Conservation (phyloP, 2,113 vertebrate genomes). For the Hyperoodon ampullatus region DNA sequence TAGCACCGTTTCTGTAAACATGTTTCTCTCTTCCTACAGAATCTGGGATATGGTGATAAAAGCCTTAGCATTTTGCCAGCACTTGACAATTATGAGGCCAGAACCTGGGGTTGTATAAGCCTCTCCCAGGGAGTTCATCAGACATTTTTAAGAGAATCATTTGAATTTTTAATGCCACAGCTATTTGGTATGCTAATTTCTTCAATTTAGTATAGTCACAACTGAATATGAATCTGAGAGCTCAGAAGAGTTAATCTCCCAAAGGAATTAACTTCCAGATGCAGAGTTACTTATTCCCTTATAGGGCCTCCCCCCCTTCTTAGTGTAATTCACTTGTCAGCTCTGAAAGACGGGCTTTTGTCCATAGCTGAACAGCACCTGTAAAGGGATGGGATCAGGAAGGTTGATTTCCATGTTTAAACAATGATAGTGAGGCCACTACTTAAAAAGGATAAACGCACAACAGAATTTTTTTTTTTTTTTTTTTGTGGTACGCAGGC, state of each 20-base stretch:
- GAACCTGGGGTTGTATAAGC: not conserved
- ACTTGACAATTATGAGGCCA: not conserved
- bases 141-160: constrained; percentile 35
- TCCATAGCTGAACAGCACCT: not conserved
- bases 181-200: constrained; percentile 53
- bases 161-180: constrained; percentile 66
- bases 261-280: constrained; percentile 63
- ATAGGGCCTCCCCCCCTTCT: too few relatives aligned
- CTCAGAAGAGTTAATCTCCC: constrained; percentile 76
- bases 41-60: not conserved
- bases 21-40: not conserved
- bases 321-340: not conserved
- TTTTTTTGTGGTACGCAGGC: too few relatives aligned
- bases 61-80: not conserved
- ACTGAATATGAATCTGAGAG: constrained; percentile 64
- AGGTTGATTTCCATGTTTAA: not conserved
- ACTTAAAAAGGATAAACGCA: not conserved
- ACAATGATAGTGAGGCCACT: not conserved
- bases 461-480: too few relatives aligned
- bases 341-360: not conserved
- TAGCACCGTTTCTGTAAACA: not conserved
- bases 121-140: not conserved
- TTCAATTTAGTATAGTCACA: constrained; percentile 69
- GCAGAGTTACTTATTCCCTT: not conserved
- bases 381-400: not conserved